A percentile compares a stretch with the other conserved stretches of the same genome.
Conservation (phyloP, 2,888 invertebrate genomes). For the Bombylius major region DNA sequence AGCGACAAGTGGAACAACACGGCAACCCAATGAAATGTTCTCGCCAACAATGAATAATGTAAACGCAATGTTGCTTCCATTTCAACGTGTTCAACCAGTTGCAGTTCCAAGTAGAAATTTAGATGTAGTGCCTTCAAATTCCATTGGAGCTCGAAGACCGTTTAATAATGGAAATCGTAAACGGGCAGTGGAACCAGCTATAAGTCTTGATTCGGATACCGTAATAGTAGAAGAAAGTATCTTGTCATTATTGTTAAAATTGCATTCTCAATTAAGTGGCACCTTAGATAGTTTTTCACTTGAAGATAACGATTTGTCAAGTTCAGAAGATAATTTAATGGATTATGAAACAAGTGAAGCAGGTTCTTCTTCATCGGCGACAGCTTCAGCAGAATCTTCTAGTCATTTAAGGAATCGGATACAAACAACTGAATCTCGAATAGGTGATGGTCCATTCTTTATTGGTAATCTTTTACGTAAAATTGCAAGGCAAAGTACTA, state of each 20-base stretch:
- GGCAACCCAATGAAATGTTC: constrained; percentile 31
- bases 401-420: constrained; percentile 12
- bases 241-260: constrained; percentile 73
- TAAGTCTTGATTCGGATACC: constrained; percentile 38
- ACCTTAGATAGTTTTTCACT: constrained; percentile 66
- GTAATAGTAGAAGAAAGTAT: constrained; percentile 74
- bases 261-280: constrained; percentile 81
- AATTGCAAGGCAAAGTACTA: constrained; percentile 55
- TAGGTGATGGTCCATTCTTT: constrained; percentile 80
- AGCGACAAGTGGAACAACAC: constrained; percentile 15
- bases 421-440: constrained; percentile 32
- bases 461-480: constrained; percentile 67
- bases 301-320: constrained; percentile 35
- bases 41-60: constrained; percentile 26
- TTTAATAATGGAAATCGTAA: constrained; percentile 27
- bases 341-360: constrained; percentile 28
- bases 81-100: constrained; percentile 36
- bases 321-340: constrained; percentile 21
- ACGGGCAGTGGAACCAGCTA: constrained; percentile 33
- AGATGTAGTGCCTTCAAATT: constrained; percentile 39
- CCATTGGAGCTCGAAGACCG: constrained; percentile 18
- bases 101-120: constrained; percentile 33
- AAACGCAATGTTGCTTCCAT: constrained; percentile 33
- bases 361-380: constrained; percentile 22
- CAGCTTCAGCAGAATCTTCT: neutral